A percentile compares a stretch with the other conserved stretches of the same genome.
Evolutionary conservation across 2,113 vertebrate genomes (phyloP).

Genomic region (Pelusios castaneus): DNA sequence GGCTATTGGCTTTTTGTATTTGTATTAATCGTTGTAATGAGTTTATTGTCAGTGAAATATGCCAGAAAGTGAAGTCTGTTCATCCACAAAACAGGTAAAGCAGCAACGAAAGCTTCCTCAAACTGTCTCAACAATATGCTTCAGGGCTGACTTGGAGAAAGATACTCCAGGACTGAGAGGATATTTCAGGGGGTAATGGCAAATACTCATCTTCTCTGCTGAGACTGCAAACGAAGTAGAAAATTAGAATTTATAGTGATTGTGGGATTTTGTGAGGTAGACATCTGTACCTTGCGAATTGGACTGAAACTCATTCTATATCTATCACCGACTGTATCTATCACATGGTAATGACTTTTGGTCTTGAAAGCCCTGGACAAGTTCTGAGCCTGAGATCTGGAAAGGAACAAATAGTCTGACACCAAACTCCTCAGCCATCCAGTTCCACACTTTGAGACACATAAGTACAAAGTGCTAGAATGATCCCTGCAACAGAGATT

Average conservation of each 20-base stretch:
- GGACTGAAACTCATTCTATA: background rate
- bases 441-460: rapidly evolving
- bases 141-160: background rate
- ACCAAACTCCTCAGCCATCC: background rate
- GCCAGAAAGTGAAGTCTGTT: background rate
- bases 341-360: background rate
- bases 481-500: background rate
- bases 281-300: background rate
- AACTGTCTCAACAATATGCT: background rate
- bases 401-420: background rate
- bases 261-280: background rate
- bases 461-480: background rate
- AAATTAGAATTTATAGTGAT: background rate
- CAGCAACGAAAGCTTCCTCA: background rate
- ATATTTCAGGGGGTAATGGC: background rate
- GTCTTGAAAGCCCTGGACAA: background rate
- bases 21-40: background rate
- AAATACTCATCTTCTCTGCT: background rate
- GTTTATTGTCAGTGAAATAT: background rate
- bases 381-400: rapidly evolving
- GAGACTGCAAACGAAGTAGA: background rate
- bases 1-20: background rate
- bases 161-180: background rate
- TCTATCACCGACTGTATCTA: background rate
- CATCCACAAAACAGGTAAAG: background rate